phyloP scores from a whole-genome alignment of 92 coral and sea anemone genomes.

The Scolanthus callimorphus region DNA sequence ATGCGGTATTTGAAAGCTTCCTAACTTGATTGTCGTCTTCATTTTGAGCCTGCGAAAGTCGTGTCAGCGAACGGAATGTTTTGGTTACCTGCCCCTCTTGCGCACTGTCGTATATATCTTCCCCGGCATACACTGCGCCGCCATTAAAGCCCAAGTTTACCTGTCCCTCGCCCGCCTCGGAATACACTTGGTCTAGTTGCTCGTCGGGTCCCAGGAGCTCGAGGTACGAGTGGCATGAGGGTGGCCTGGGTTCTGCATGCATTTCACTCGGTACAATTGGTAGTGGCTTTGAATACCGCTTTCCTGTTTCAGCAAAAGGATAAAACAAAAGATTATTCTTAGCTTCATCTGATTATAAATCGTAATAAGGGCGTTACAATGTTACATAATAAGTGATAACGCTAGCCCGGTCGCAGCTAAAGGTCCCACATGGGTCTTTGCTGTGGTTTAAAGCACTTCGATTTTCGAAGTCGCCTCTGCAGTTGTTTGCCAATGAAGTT shows the following conservation, averaged over 20 bases:
- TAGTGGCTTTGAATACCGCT: conserved; percentile 15
- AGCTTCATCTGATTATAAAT: too few relatives aligned
- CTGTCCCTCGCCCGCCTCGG: conserved; percentile 8
- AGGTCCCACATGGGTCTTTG: too few relatives aligned
- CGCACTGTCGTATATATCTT: conserved; percentile 17
- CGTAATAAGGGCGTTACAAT: too few relatives aligned
- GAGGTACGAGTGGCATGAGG: conserved; percentile 22
- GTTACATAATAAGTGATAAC: too few relatives aligned
- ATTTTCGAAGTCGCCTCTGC: too few relatives aligned
- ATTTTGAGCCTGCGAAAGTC: not conserved
- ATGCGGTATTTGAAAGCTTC: not conserved
- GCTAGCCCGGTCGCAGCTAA: too few relatives aligned
- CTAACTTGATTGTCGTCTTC: not conserved
- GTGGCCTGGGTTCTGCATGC: not conserved
- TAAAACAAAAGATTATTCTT: too few relatives aligned
- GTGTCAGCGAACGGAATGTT: conserved; percentile 10
- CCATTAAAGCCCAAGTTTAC: not conserved
- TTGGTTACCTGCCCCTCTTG: conserved; percentile 20
- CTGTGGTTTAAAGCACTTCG: too few relatives aligned
- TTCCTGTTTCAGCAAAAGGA: too few relatives aligned
- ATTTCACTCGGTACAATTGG: conserved; percentile 9
- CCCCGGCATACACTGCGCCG: not conserved
- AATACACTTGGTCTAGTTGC: not conserved
- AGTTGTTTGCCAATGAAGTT: too few relatives aligned
- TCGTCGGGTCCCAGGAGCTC: conserved; percentile 25